phyloP scores from a whole-genome alignment of 2,113 vertebrate species.

The Dinomys branickii region DNA sequence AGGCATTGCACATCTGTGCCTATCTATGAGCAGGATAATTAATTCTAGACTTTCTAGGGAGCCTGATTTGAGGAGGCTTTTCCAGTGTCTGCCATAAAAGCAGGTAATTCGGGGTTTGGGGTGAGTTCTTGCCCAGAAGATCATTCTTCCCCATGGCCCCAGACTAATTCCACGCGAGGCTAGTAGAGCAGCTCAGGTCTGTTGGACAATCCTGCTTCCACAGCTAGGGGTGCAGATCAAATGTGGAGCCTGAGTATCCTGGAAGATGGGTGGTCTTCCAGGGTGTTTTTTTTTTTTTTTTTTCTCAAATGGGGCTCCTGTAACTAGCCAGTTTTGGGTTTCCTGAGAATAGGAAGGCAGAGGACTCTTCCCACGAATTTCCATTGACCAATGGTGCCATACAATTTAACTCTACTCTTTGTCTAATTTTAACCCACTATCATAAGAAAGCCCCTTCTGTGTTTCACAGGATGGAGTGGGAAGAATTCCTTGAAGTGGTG shows the following conservation, averaged over 20 bases:
- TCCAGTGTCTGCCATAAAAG: background rate
- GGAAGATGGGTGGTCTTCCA: background rate
- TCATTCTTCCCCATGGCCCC: background rate
- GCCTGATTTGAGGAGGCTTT: background rate
- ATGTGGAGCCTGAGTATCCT: background rate
- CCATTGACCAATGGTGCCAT: background rate
- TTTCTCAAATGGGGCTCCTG: background rate
- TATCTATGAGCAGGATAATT: constrained; percentile 66
- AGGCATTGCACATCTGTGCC: constrained; percentile 64
- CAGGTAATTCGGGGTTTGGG: background rate
- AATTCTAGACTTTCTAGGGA: constrained; percentile 75
- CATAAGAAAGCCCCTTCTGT: background rate
- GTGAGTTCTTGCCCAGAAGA: background rate
- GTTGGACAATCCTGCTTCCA: background rate
- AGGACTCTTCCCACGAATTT: background rate
- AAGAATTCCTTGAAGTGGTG: background rate
- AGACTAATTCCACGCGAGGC: background rate
- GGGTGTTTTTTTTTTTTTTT: background rate
- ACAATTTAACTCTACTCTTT: background rate
- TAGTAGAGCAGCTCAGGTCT: background rate
- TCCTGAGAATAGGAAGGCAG: background rate
- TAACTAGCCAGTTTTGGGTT: background rate
- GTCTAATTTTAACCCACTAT: background rate
- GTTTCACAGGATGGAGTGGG: background rate
- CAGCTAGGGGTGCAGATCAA: background rate